Evolutionary conservation across 2,888 invertebrate species (phyloP).

Genomic region (Micropterix aruncella): DNA sequence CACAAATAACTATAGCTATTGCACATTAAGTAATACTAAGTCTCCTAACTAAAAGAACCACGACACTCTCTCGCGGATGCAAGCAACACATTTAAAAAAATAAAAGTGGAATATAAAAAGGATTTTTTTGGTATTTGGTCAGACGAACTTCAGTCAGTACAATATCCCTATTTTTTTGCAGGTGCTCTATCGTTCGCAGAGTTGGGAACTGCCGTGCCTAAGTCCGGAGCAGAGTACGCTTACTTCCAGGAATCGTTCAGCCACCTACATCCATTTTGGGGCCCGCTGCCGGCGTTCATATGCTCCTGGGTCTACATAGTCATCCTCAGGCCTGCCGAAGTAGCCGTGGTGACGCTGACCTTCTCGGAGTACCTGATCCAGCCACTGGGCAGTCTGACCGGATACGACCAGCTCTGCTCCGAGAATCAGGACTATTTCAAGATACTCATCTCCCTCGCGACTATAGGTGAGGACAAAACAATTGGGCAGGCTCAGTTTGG

Average conservation of each 20-base stretch:
- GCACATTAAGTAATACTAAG: too few relatives aligned
- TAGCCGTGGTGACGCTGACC: constrained; percentile 61
- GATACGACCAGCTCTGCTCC: constrained; percentile 24
- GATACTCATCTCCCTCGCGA: constrained; percentile 47
- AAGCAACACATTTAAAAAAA: too few relatives aligned
- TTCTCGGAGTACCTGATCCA: constrained; percentile 63
- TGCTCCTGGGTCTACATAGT: constrained; percentile 68
- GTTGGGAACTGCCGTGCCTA: constrained; percentile 61
- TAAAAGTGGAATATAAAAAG: too few relatives aligned
- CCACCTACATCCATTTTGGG: constrained; percentile 52
- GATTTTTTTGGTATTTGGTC: too few relatives aligned
- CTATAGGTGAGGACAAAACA: constrained; percentile 38
- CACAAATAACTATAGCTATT: too few relatives aligned
- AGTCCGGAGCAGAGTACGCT: constrained; percentile 71
- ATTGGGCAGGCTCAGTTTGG: not conserved
- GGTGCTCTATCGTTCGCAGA: constrained; percentile 72
- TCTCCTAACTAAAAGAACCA: too few relatives aligned
- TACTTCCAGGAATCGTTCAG: constrained; percentile 64
- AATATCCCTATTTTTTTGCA: too few relatives aligned
- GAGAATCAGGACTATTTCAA: constrained; percentile 34
- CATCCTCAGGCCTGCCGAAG: constrained; percentile 61
- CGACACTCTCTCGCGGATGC: too few relatives aligned
- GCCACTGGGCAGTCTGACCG: constrained; percentile 32
- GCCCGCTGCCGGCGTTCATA: constrained; percentile 57
- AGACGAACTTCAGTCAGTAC: too few relatives aligned